Conservation (phyloP, 1,140 invertebrate species). For the Drosophila littoralis region DNA sequence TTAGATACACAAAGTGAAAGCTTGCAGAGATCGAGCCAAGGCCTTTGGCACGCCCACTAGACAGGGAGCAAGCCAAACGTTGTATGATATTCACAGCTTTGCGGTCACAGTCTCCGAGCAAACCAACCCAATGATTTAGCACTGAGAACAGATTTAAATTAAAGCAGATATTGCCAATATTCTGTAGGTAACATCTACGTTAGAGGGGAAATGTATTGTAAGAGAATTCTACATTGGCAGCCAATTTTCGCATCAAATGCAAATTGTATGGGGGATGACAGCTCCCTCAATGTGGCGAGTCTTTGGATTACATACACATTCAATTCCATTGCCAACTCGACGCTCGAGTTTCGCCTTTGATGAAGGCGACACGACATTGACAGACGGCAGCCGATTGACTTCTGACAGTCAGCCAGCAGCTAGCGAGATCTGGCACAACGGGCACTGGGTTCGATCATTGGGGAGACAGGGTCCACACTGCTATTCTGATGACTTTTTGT, state of each 20-base stretch:
- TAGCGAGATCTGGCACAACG: slow-evolving; percentile 4
- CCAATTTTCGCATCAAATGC: slow-evolving; percentile 70
- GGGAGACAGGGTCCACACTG: slow-evolving; percentile 18
- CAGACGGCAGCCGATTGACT: slow-evolving; percentile 76
- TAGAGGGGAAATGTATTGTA: neutral
- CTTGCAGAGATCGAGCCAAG: too few species aligned
- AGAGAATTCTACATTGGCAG: slow-evolving; percentile 11
- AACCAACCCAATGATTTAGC: too few species aligned
- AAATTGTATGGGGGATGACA: slow-evolving; percentile 41
- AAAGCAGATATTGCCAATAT: too few species aligned
- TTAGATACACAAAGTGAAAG: too few species aligned
- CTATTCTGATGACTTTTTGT: slow-evolving; percentile 82
- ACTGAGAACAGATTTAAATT: too few species aligned
- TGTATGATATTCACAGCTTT: too few species aligned
- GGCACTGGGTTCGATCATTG: slow-evolving; percentile 15
- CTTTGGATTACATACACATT: slow-evolving; percentile 40
- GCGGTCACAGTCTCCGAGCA: too few species aligned
- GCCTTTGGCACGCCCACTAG: too few species aligned
- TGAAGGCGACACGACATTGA: slow-evolving; percentile 80
- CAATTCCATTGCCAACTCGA: slow-evolving; percentile 59
- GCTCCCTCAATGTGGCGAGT: slow-evolving; percentile 25
- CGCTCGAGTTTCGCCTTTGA: slow-evolving; percentile 63
- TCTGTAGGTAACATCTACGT: neutral
- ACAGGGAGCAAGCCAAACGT: too few species aligned
- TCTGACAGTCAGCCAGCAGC: slow-evolving; percentile 57